Percentiles rank a stretch among this genome's conserved stretches.
phyloP scores from a whole-genome alignment of 1,140 invertebrate genomes.

The Zophobas atratus region DNA sequence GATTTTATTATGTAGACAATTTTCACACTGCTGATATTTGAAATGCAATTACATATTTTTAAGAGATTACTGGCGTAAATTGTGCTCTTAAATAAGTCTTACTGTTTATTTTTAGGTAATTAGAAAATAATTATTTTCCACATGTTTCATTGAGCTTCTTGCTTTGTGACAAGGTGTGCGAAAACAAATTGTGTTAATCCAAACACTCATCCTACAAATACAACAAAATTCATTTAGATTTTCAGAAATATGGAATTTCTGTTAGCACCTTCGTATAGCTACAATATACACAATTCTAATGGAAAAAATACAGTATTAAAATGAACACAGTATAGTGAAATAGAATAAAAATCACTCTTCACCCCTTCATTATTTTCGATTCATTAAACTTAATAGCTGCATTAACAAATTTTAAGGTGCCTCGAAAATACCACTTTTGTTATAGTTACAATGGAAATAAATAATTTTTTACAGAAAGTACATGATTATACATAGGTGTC shows the following conservation, averaged over 20 bases:
- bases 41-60: constrained; percentile 47
- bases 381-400: constrained; percentile 17
- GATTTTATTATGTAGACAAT: constrained; percentile 43
- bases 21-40: constrained; percentile 39
- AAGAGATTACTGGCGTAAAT: constrained; percentile 30
- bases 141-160: constrained; percentile 26
- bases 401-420: constrained; percentile 31
- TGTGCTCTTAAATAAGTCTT: constrained; percentile 45
- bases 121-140: constrained; percentile 20
- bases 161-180: constrained; percentile 27
- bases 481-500: constrained; percentile 8
- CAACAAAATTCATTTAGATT: constrained; percentile 39
- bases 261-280: constrained; percentile 37
- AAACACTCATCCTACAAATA: constrained; percentile 30
- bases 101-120: constrained; percentile 24
- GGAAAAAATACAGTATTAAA: constrained; percentile 41
- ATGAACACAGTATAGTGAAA: constrained; percentile 41
- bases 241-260: constrained; percentile 34
- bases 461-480: constrained; percentile 26
- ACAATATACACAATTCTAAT: constrained; percentile 27
- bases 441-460: constrained; percentile 23
- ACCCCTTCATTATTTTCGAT: constrained; percentile 10
- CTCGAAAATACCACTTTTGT: constrained; percentile 33
- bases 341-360: constrained; percentile 22
- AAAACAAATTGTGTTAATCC: constrained; percentile 31